A percentile compares a stretch with the other conserved stretches of the same genome.
phyloP scores from a whole-genome alignment of 2,797 vertebrate species.

The Crossoptilon crossoptilon region DNA sequence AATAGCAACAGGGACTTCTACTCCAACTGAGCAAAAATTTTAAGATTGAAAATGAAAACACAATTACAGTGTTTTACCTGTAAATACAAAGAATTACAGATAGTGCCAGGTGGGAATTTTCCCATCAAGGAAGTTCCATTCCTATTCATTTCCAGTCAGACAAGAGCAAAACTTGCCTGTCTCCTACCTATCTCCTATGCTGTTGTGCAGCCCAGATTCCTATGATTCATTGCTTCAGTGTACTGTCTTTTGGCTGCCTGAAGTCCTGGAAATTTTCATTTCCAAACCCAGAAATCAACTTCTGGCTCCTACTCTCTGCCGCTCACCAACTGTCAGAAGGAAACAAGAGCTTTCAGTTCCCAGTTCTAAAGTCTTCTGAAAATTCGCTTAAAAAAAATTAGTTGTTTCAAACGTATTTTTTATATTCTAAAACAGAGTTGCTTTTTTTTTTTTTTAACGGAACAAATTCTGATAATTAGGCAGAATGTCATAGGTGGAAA shows the following conservation, averaged over 20 bases:
- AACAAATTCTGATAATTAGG: neutral
- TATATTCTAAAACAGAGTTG: neutral
- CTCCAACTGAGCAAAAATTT: neutral
- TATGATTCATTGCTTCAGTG: neutral
- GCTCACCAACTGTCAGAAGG: neutral
- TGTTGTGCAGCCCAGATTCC: neutral
- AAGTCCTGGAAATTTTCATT: neutral
- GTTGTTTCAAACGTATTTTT: neutral
- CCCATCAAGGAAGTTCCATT: neutral
- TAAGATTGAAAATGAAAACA: neutral
- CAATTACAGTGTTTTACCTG: neutral
- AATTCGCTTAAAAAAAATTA: neutral
- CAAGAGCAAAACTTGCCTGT: neutral
- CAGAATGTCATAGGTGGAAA: neutral
- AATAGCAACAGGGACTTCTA: neutral
- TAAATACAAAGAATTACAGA: no score
- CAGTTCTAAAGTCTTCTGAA: neutral
- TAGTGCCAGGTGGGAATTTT: neutral
- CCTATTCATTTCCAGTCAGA: neutral
- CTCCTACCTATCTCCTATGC: neutral
- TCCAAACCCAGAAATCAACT: neutral
- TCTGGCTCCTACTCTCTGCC: neutral
- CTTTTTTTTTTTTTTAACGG: neutral
- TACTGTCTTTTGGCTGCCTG: neutral
- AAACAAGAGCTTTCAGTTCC: neutral